Base-by-base conservation (phyloP, 2,113 vertebrate genomes). In the Meles meles region DNA sequence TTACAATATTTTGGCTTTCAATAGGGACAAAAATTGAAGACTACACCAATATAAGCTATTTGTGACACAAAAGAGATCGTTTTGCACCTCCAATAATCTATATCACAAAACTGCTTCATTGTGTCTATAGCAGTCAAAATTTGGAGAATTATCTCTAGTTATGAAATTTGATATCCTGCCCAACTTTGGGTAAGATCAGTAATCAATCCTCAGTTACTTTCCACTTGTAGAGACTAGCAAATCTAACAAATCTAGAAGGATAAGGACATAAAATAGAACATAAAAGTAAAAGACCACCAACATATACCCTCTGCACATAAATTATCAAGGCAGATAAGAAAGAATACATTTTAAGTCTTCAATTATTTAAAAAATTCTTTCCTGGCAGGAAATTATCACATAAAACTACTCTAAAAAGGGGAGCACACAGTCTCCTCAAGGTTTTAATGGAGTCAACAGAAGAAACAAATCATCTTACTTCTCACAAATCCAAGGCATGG, bases 1-100 rank as follows among this genome's bases (percentile, higher is more conserved):
- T 98, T 98, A 97, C 97, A 98, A 96, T 0, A 49, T 82, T 98
- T 98, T 98, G 97, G 96, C 84, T 98, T 98, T 98, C 91, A 97
- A 89, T 44, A 72, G 55, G 97, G 84, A 96, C 97, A 92, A 82
- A 92, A 97, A 95, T 85, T 97, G 88, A 90, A 93, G 65, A 77
- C 47, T 47, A 82, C 55, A 61, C 25, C 55, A 25, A 90, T 57
- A n/a, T n/a, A 63, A 29, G 76, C 86, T 96, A 98, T 97, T 95
- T 97, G 92, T 93, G 93, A 97, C 96, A 97, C 69, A 98, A 63
- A 97, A 93, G 42, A 95, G 92, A 98, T 92, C 97, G 93, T 96
- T 97, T 96, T 93, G 89, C 37, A 98, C 13, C 71, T 89, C 88
- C 55, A 97, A 42, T 97, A 81, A 94, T 98, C 96, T 97, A 80